A percentile compares a stretch with the other conserved stretches of the same genome.
These are phyloP conservation scores for Microplitis manilae DNA, from an alignment of 2,888 invertebrate species.

Conservation along the genomic window DNA sequence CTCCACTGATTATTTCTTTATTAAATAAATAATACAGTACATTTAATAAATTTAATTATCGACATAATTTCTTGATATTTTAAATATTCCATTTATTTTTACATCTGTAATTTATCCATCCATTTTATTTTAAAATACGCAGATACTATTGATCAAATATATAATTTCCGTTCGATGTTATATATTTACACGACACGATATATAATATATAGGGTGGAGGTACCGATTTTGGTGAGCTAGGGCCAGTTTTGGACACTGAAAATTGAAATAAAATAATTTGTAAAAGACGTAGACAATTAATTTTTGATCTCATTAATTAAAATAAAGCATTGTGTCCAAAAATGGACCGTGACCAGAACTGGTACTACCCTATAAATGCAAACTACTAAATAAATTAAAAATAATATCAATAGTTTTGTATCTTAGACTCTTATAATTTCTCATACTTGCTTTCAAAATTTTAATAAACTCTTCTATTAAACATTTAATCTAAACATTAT, in stretches of 20 bases:
- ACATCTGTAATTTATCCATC: neutral
- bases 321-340: no score
- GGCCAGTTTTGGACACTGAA: no score
- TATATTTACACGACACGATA: neutral
- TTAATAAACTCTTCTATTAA: neutral
- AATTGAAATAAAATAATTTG: no score
- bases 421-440: neutral
- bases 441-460: neutral
- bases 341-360: no score
- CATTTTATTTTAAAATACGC: neutral
- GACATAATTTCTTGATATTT: no score
- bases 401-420: slow-evolving; percentile 36
- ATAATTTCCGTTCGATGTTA: neutral
- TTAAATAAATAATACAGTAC: neutral
- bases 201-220: neutral
- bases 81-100: neutral
- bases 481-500: slow-evolving; percentile 37
- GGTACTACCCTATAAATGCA: neutral
- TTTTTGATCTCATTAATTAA: no score
- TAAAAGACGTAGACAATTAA: no score
- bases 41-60: neutral
- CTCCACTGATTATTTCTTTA: neutral
- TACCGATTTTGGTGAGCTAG: no score
- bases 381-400: slow-evolving; percentile 46
- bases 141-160: neutral